Base-by-base conservation (phyloP, 1,140 invertebrate species). In the Micrasema minimum region DNA sequence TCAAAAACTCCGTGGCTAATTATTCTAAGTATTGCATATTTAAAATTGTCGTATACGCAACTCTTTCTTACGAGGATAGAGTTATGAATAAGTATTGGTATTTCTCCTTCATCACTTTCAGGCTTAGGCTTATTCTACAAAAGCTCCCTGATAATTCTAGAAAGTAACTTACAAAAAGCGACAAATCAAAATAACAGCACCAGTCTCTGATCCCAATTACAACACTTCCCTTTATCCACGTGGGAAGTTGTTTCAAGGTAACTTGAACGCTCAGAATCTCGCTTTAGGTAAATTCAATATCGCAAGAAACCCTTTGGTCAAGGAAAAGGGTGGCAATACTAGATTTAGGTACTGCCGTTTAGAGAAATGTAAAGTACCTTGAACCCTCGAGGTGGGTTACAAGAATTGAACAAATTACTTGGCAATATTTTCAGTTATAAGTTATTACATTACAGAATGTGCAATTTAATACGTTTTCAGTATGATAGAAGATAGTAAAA, bases 201-300 rank as follows among this genome's bases (percentile, higher is more conserved):
- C n/a, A 12, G n/a, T 35, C 18, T 53, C 12, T 12, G 48, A 0
- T 35, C 3, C 10, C 10, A 18, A n/a, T 53, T 26, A 11, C 20
- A n/a, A 10, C 55, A 20, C 18, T 11, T 9, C 35, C 37, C 18
- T 38, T 59, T 9, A 4, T 9, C 14, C 10, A 14, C 3, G 37
- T 38, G 35, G 12, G 9, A 2, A 3, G 16, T 37, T 51, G 12
- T 41, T 59, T 59, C 14, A 59, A 38, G 55, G 35, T 43, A 2
- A 14, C 16, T 43, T 14, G 55, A 22, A 18, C 12, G 37, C 16
- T 59, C 35, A 22, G 55, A 22, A 38, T 18, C 37, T 14, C 38
- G 35, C 55, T 41, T 20, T 70, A 67, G 68, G 72, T 74, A 74
- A 74, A 74, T 74, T 74, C 72, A 74, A 74, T 74, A 74, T 74